Evolutionary conservation across 2,113 vertebrate genomes (phyloP).

Genomic region (Passer domesticus): DNA sequence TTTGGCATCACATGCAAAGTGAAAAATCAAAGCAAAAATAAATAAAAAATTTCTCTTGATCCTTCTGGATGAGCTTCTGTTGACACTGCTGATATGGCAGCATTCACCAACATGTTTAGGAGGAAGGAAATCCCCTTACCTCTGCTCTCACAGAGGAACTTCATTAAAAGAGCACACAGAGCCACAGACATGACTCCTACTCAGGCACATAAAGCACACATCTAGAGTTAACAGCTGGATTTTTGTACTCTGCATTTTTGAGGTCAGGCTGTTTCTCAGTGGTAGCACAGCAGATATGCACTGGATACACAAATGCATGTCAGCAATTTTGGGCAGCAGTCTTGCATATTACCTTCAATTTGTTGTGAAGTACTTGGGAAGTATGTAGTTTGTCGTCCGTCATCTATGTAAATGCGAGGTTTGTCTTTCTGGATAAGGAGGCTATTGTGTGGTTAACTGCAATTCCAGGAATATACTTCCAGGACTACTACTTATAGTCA

Average conservation of each 20-base stretch:
- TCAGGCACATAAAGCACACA: neutral
- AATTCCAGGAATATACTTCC: neutral
- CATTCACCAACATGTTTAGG: neutral
- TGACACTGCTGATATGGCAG: neutral
- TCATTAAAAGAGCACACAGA: neutral
- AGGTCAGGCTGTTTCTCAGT: neutral
- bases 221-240: neutral
- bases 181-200: neutral
- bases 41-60: neutral
- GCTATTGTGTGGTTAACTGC: neutral
- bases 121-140: neutral
- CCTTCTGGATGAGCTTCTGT: neutral
- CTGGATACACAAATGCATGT: neutral
- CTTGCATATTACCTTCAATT: neutral
- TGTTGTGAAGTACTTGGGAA: neutral
- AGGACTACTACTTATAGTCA: neutral
- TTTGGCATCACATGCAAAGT: neutral
- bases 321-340: neutral
- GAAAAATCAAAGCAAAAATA: neutral
- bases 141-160: neutral
- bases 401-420: neutral
- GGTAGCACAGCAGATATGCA: neutral
- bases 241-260: neutral
- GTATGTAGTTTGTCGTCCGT: neutral
- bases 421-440: neutral